These are phyloP conservation scores for Ptilodon capucinus DNA, from an alignment of 2,888 invertebrate genomes.

Conservation along the genomic window DNA sequence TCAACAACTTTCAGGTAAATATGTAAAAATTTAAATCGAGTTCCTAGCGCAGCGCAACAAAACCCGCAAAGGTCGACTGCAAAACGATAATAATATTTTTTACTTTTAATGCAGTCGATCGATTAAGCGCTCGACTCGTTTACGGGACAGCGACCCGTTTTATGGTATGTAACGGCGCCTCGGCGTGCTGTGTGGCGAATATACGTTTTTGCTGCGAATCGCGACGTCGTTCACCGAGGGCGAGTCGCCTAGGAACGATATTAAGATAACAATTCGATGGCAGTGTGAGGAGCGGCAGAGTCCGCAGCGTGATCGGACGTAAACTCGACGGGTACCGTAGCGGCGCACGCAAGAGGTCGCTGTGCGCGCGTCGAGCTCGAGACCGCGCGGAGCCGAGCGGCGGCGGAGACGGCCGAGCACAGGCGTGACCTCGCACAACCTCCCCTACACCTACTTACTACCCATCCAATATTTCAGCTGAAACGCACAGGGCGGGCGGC, in stretches of 20 bases:
- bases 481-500: no score
- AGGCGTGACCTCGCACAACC: conserved; percentile 79
- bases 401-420: conserved; percentile 57
- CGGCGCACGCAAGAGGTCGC: conserved; percentile 73
- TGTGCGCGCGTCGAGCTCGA: conserved; percentile 70
- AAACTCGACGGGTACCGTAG: conserved; percentile 63
- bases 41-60: conserved; percentile 62
- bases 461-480: conserved; percentile 69
- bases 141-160: conserved; percentile 54
- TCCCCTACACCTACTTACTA: conserved; percentile 65
- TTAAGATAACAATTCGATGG: conserved; percentile 73
- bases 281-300: conserved; percentile 73
- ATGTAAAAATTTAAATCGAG: conserved; percentile 46
- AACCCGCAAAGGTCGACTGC: conserved; percentile 65
- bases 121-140: conserved; percentile 69
- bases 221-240: conserved; percentile 60
- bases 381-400: conserved; percentile 54
- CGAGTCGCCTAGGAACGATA: conserved; percentile 66
- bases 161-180: conserved; percentile 40
- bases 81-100: conserved; percentile 72
- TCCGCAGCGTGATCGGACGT: conserved; percentile 74
- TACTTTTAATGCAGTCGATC: conserved; percentile 78
- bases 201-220: conserved; percentile 48
- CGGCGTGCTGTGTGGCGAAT: conserved; percentile 36
- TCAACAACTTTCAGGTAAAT: conserved; percentile 46